Evolutionary conservation across 2,797 vertebrate species (phyloP).

Genomic region (Hydrocynus forskahlii): DNA sequence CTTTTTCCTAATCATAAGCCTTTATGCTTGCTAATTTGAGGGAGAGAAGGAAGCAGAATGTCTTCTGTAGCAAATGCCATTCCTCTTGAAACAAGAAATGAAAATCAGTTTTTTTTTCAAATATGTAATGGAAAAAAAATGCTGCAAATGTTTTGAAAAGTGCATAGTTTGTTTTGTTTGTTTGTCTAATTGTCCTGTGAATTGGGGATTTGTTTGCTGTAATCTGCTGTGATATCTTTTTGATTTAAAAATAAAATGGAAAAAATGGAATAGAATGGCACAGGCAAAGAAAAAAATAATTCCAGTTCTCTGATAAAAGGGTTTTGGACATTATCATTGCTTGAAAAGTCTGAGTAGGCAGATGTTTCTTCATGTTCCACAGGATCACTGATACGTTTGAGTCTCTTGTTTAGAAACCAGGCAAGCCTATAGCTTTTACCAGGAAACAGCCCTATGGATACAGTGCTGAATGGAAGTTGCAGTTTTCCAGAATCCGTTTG

Average conservation of each 20-base stretch:
- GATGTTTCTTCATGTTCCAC: neutral
- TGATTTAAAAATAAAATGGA: neutral
- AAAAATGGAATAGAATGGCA: neutral
- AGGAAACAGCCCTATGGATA: neutral
- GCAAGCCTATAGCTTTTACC: constrained; percentile 3
- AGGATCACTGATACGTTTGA: neutral
- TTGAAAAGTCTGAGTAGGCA: neutral
- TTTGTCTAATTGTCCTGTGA: neutral
- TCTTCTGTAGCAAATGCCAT: constrained; percentile 18
- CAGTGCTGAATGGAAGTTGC: constrained; percentile 1
- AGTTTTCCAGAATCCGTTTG: neutral
- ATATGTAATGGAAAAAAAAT: constrained; percentile 26
- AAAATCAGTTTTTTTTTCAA: constrained; percentile 59
- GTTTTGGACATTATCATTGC: neutral
- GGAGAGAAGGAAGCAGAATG: constrained; percentile 67
- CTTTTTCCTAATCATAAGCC: constrained; percentile 69
- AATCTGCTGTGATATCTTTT: constrained; percentile 4
- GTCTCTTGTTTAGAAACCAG: neutral
- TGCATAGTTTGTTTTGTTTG: neutral
- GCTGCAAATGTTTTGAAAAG: neutral
- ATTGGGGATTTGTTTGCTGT: constrained; percentile 18
- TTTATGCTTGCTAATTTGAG: constrained; percentile 75
- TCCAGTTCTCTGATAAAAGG: neutral
- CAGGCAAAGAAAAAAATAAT: neutral
- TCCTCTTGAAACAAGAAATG: constrained; percentile 50